A percentile compares a stretch with the other conserved stretches of the same genome.
Evolutionary conservation across 2,888 invertebrate species (phyloP).

Genomic region (Caenorhabditis sp.): DNA sequence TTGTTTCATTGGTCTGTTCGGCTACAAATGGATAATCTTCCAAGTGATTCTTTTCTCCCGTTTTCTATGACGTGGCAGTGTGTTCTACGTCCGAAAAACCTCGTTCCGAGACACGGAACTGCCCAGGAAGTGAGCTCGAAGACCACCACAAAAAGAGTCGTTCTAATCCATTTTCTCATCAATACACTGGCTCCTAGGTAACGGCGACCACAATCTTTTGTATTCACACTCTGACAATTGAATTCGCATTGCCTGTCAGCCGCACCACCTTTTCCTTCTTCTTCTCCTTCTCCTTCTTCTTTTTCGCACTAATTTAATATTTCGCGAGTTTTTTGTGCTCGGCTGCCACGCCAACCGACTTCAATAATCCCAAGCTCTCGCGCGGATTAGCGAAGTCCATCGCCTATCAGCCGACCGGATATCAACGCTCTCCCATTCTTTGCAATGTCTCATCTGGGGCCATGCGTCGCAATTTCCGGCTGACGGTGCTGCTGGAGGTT

Average conservation of each 20-base stretch:
- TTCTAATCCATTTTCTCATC: background rate
- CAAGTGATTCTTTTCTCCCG: background rate
- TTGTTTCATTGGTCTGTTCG: background rate
- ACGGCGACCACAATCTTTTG: slow-evolving; percentile 3
- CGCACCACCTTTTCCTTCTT: background rate
- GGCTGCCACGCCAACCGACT: slow-evolving; percentile 8
- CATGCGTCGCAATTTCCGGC: slow-evolving; percentile 24
- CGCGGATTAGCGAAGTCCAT: slow-evolving; percentile 39
- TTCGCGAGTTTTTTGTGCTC: slow-evolving; percentile 12
- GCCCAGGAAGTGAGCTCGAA: background rate
- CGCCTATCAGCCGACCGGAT: slow-evolving; percentile 36
- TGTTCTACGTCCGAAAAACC: background rate
- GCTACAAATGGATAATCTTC: background rate
- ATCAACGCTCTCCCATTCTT: slow-evolving; percentile 11
- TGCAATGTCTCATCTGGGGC: background rate
- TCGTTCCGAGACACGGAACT: background rate
- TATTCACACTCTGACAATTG: slow-evolving; percentile 1
- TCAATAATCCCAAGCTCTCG: slow-evolving; percentile 1
- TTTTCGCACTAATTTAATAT: slow-evolving; percentile 32
- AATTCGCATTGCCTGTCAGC: slow-evolving; percentile 12
- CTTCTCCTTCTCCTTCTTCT: background rate
- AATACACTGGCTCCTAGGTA: slow-evolving; percentile 3
- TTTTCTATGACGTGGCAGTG: background rate
- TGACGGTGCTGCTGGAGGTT: background rate
- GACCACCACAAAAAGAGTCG: background rate